A percentile compares a stretch with the other conserved stretches of the same genome.
Evolutionary conservation across 2,888 invertebrate species (phyloP).

Genomic region (Lasioglossum leucozonium): DNA sequence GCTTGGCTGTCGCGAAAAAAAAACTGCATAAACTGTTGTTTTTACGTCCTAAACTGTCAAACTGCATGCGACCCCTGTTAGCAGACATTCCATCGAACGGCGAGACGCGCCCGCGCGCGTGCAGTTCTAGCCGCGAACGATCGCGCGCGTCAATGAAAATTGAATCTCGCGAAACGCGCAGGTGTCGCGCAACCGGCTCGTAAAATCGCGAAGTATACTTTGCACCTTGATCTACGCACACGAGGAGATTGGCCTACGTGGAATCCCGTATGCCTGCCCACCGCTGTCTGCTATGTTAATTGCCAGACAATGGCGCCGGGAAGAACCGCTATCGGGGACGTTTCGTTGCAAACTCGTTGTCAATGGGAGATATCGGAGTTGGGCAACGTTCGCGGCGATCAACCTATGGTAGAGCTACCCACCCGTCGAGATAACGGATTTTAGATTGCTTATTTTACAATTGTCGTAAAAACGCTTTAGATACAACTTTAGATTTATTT

Average conservation of each 20-base stretch:
- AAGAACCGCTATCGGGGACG: slow-evolving; percentile 40
- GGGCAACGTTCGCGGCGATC: neutral
- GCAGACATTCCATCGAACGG: slow-evolving; percentile 37
- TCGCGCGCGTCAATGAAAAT: slow-evolving; percentile 66
- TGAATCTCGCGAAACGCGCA: slow-evolving; percentile 35
- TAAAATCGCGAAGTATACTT: slow-evolving; percentile 19
- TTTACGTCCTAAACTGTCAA: slow-evolving; percentile 10
- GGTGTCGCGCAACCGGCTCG: slow-evolving; percentile 31
- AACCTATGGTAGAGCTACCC: too few relatives aligned
- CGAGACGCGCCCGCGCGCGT: slow-evolving; percentile 5
- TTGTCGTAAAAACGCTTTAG: too few relatives aligned
- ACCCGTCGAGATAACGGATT: too few relatives aligned
- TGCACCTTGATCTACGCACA: slow-evolving; percentile 22
- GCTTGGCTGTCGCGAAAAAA: neutral
- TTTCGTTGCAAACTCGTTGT: slow-evolving; percentile 15
- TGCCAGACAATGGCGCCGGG: slow-evolving; percentile 66
- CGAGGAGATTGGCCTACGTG: slow-evolving; percentile 46
- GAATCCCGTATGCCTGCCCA: slow-evolving; percentile 52
- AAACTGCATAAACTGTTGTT: slow-evolving; percentile 37
- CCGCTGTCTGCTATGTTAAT: slow-evolving; percentile 71
- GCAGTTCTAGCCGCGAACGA: slow-evolving; percentile 68
- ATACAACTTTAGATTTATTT: too few relatives aligned
- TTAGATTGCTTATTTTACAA: too few relatives aligned
- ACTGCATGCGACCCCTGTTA: slow-evolving; percentile 18
- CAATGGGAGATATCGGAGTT: neutral